Conservation (phyloP, 2,888 invertebrate species). For the Ceraclea dissimilis region DNA sequence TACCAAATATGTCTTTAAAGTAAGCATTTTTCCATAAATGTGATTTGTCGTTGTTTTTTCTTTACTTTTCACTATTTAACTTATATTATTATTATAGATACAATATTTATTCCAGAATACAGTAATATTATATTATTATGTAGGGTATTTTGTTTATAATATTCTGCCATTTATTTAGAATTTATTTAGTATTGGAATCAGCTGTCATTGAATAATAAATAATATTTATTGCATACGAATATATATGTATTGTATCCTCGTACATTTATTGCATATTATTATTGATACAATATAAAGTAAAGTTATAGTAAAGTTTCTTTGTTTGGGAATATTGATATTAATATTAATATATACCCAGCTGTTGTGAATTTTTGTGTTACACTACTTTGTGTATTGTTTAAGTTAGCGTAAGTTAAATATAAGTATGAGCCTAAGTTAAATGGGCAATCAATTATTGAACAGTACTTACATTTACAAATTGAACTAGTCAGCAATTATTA, state of each 20-base stretch:
- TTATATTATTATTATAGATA: not conserved
- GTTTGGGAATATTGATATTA: constrained; percentile 7
- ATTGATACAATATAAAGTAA: not conserved
- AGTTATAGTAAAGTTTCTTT: constrained; percentile 12
- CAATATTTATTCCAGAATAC: not conserved
- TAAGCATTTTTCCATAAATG: constrained; percentile 9
- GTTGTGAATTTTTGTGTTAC: constrained; percentile 23
- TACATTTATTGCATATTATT: not conserved
- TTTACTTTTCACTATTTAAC: not conserved
- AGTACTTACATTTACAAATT: constrained; percentile 49
- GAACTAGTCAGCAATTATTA: constrained; percentile 48
- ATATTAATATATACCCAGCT: constrained; percentile 12
- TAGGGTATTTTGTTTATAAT: no score
- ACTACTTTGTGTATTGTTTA: constrained; percentile 19
- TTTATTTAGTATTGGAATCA: not conserved
- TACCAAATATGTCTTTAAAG: constrained; percentile 14
- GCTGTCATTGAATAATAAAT: not conserved
- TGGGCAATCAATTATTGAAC: constrained; percentile 44
- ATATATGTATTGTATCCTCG: not conserved
- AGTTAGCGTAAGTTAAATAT: constrained; percentile 25
- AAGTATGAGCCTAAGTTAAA: constrained; percentile 29
- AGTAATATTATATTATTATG: not conserved
- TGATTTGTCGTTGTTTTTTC: not conserved
- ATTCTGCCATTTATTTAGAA: no score
- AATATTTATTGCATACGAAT: not conserved